phyloP scores from a whole-genome alignment of 1,140 invertebrate species.

The Drosophila pandora region DNA sequence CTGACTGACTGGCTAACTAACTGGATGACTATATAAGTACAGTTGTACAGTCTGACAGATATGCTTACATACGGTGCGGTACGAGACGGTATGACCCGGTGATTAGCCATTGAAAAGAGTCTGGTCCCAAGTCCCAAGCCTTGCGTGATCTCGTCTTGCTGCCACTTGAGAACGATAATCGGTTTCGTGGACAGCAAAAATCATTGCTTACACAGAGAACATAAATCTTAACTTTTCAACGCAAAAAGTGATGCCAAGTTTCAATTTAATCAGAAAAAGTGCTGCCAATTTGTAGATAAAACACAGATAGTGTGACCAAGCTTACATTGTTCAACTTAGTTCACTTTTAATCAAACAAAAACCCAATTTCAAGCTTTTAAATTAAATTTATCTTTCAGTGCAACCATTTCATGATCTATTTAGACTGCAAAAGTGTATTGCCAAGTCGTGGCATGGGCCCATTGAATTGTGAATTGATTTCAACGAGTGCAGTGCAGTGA shows the following conservation, averaged over 20 bases:
- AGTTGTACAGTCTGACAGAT: constrained; percentile 11
- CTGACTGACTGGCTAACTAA: background rate
- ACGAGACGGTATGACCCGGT: background rate
- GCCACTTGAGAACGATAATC: constrained; percentile 15
- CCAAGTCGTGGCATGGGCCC: constrained; percentile 5
- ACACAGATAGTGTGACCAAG: background rate
- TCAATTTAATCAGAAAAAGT: background rate
- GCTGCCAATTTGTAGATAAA: background rate
- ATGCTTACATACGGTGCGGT: background rate
- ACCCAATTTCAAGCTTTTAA: no score
- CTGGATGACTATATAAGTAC: constrained; percentile 6
- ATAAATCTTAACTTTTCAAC: background rate
- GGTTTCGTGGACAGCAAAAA: constrained; percentile 11
- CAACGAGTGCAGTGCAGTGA: constrained; percentile 44
- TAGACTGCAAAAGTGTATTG: constrained; percentile 19
- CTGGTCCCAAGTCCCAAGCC: constrained; percentile 3
- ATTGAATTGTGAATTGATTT: constrained; percentile 6
- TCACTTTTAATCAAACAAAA: no score
- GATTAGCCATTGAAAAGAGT: constrained; percentile 8
- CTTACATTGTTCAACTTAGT: background rate
- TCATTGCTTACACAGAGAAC: constrained; percentile 1
- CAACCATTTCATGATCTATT: background rate
- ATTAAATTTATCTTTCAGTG: background rate
- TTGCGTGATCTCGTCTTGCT: constrained; percentile 24
- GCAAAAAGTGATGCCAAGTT: background rate